A percentile compares a stretch with the other conserved stretches of the same genome.
phyloP scores from a whole-genome alignment of 2,888 invertebrate species.

The Limnephilus auricula region DNA sequence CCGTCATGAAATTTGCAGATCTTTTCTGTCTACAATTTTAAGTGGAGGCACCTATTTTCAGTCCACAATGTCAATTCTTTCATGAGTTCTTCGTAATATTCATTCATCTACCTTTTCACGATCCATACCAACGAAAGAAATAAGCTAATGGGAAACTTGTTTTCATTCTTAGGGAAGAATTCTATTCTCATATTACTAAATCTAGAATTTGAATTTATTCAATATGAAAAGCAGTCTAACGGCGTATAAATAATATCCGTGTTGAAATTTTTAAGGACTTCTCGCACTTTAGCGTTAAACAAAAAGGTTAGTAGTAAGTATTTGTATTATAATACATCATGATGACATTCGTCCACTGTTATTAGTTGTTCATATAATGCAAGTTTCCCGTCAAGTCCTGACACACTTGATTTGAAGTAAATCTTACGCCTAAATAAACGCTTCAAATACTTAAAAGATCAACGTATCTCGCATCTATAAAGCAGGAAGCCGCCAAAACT shows the following conservation, averaged over 20 bases:
- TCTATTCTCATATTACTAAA: not conserved
- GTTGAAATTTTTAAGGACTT: not conserved
- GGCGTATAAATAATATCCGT: not conserved
- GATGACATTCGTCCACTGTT: not conserved
- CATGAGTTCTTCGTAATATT: no score
- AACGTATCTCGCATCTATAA: not conserved
- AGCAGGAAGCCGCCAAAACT: not conserved
- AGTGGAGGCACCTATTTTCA: not conserved
- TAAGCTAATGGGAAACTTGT: not conserved
- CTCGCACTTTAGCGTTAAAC: no score
- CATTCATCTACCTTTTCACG: not conserved
- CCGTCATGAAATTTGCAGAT: not conserved
- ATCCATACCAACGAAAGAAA: not conserved
- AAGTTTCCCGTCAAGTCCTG: not conserved
- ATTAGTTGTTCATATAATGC: not conserved
- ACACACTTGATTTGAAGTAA: not conserved
- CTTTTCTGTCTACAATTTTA: not conserved
- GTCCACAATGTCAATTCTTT: not conserved
- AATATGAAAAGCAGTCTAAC: not conserved
- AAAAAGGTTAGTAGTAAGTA: no score
- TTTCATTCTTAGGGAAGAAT: not conserved
- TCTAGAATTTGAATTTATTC: not conserved
- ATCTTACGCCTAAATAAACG: not conserved
- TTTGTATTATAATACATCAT: no score
- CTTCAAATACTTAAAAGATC: not conserved